Evolutionary conservation across 2,888 invertebrate genomes (phyloP).

Genomic region (Aporophyla lueneburgensis): DNA sequence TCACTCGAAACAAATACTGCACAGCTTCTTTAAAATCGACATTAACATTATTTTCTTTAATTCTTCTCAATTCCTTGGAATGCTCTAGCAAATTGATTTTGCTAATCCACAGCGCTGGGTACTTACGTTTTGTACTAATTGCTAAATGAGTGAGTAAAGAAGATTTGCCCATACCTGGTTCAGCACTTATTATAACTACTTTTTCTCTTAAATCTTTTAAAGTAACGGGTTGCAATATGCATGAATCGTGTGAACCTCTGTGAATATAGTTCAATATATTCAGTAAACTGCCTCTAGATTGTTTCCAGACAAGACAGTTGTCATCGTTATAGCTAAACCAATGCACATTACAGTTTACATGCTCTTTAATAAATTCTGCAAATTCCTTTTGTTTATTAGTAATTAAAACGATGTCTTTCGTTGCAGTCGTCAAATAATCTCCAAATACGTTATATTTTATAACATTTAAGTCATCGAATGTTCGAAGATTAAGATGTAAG

Average conservation of each 20-base stretch:
- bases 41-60: conserved; percentile 13
- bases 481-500: conserved; percentile 9
- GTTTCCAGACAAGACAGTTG: conserved; percentile 31
- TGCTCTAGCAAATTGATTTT: conserved; percentile 57
- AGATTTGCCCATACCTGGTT: conserved; percentile 66
- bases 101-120: conserved; percentile 52
- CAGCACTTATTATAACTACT: conserved; percentile 58
- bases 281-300: conserved; percentile 35
- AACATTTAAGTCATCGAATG: neutral
- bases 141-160: conserved; percentile 60
- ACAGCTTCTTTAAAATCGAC: conserved; percentile 24
- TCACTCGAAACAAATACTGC: conserved; percentile 22
- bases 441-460: conserved; percentile 17
- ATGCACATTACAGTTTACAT: conserved; percentile 37
- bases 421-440: neutral
- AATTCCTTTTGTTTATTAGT: conserved; percentile 41
- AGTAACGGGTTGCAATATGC: conserved; percentile 4
- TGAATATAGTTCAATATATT: conserved; percentile 35
- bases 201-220: conserved; percentile 48
- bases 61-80: conserved; percentile 19
- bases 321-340: conserved; percentile 37
- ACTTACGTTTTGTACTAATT: conserved; percentile 50
- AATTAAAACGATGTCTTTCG: conserved; percentile 35
- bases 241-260: neutral
- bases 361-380: conserved; percentile 1